A percentile compares a stretch with the other conserved stretches of the same genome.
phyloP scores from a whole-genome alignment of 2,888 invertebrate genomes.

The Nymphalis polychloros region DNA sequence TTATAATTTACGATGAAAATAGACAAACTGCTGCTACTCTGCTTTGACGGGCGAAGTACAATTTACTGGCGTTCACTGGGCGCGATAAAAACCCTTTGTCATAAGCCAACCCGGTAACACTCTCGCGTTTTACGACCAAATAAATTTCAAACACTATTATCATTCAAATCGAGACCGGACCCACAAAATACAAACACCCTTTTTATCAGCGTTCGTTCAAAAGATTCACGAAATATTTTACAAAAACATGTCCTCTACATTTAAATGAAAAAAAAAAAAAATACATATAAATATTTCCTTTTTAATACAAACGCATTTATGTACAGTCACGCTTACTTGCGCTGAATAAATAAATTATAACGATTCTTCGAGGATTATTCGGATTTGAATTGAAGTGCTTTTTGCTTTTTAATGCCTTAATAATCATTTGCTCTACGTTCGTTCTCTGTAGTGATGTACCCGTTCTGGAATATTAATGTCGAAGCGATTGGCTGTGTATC shows the following conservation, averaged over 20 bases:
- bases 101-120: slow-evolving; percentile 71
- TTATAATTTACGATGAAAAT: slow-evolving; percentile 28
- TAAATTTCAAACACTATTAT: slow-evolving; percentile 81
- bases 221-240: slow-evolving; percentile 67
- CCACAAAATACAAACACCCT: slow-evolving; percentile 73
- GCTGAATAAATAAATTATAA: slow-evolving; percentile 55
- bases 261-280: slow-evolving; percentile 39
- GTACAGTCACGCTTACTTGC: slow-evolving; percentile 62
- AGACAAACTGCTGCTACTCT: slow-evolving; percentile 33
- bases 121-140: slow-evolving; percentile 76
- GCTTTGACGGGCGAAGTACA: slow-evolving; percentile 76
- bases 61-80: slow-evolving; percentile 74
- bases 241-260: slow-evolving; percentile 55
- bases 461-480: slow-evolving; percentile 13
- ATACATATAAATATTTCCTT: slow-evolving; percentile 37
- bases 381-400: slow-evolving; percentile 47
- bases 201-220: slow-evolving; percentile 62
- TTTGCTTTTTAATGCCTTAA: slow-evolving; percentile 1
- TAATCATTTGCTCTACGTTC: not conserved
- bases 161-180: slow-evolving; percentile 75
- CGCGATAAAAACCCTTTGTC: slow-evolving; percentile 77
- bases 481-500: slow-evolving; percentile 40
- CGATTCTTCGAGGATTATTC: slow-evolving; percentile 61
- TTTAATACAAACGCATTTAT: slow-evolving; percentile 44
- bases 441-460: not conserved